Conservation (phyloP, 35 echinoderm and acorn worm species). For the Lytechinus variegatus region DNA sequence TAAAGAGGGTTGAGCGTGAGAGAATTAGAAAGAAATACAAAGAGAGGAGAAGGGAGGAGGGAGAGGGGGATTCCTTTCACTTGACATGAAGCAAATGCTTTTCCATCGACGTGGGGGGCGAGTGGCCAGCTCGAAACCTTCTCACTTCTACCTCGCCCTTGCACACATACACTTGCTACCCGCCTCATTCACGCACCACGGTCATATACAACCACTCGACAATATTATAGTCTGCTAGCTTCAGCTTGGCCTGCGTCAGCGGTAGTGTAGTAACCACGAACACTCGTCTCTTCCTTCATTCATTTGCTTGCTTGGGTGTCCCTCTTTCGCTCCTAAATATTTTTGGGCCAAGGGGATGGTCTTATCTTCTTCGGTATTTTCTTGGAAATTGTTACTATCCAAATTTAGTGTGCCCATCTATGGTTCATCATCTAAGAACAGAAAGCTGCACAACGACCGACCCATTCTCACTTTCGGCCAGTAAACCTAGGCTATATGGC, state of each 20-base stretch:
- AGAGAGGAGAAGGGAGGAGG: not conserved
- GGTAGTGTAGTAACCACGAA: not conserved
- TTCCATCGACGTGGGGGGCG: constrained; percentile 44
- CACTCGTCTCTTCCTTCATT: not conserved
- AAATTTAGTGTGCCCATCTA: not conserved
- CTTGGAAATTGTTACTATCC: not conserved
- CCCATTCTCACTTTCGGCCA: not conserved
- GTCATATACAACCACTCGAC: not conserved
- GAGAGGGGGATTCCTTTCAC: not conserved
- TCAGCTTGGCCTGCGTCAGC: not conserved
- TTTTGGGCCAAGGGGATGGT: not conserved
- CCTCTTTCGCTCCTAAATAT: not conserved
- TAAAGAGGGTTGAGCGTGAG: not conserved
- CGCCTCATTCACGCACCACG: not conserved
- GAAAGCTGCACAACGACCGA: not conserved
- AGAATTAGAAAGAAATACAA: not conserved
- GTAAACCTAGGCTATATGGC: not conserved
- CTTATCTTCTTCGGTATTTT: not conserved
- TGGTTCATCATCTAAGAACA: not conserved
- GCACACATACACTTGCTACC: not conserved
- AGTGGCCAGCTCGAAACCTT: not conserved
- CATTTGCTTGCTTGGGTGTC: not conserved
- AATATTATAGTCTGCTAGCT: not conserved
- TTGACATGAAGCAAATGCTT: not conserved
- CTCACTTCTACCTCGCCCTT: not conserved